A percentile compares a stretch with the other conserved stretches of the same genome.
These are phyloP conservation scores for Amazonetta brasiliensis DNA, from an alignment of 2,797 vertebrate species.

Conservation along the genomic window DNA sequence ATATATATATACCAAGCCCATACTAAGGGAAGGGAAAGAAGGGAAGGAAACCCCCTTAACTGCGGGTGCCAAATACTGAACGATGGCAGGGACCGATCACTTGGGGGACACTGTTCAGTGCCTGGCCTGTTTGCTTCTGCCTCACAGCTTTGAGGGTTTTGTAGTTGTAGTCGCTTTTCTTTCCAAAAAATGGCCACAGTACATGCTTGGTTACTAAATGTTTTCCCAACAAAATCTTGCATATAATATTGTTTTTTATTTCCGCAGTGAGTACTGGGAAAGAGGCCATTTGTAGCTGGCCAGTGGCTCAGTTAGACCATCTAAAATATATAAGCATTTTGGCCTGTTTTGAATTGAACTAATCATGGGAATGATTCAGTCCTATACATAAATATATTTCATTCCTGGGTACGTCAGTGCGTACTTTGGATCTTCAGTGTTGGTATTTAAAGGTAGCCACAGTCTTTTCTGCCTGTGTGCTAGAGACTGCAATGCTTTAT, in stretches of 20 bases:
- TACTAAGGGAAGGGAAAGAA: not conserved
- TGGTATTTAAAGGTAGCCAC: not conserved
- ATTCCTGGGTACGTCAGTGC: not conserved
- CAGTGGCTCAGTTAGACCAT: not conserved
- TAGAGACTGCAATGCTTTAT: not conserved
- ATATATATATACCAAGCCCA: not conserved
- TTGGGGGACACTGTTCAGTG: accelerated
- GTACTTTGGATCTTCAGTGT: not conserved
- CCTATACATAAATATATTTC: not conserved
- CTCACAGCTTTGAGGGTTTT: not conserved
- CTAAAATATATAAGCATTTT: not conserved
- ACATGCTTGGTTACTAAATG: not conserved
- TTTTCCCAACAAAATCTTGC: not conserved
- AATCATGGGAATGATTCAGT: not conserved
- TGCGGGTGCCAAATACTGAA: accelerated
- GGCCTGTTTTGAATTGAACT: not conserved
- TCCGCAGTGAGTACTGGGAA: not conserved
- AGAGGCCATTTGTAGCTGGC: not conserved
- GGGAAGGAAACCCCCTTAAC: too few species aligned
- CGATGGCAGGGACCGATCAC: accelerated
- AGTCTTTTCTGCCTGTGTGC: not conserved
- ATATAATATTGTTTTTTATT: not conserved
- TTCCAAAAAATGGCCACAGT: not conserved
- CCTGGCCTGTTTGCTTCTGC: not conserved
- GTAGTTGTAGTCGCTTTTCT: not conserved